phyloP scores from a whole-genome alignment of 2,888 invertebrate genomes.

The Pharmacophagus antenor region DNA sequence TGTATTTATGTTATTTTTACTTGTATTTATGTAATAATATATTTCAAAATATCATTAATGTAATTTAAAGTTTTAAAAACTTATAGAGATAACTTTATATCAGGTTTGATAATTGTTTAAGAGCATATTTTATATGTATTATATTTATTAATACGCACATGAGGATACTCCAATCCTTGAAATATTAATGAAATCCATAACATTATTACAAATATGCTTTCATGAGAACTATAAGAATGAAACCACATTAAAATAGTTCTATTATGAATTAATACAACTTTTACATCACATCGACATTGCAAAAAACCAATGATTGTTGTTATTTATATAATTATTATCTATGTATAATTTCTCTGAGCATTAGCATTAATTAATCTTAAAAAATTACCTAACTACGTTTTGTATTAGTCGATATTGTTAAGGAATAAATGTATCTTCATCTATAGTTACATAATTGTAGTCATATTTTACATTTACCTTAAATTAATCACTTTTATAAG shows the following conservation, averaged over 20 bases:
- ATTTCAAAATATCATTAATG: neutral
- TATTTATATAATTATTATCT: no score
- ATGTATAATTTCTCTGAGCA: no score
- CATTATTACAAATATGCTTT: no score
- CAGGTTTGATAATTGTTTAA: conserved; percentile 3
- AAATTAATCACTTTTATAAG: neutral
- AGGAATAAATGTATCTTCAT: neutral
- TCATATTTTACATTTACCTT: neutral
- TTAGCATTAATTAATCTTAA: neutral
- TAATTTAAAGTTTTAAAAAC: neutral
- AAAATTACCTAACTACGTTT: neutral
- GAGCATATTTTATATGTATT: neutral
- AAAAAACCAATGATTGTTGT: no score
- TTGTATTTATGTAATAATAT: neutral
- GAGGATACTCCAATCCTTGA: no score
- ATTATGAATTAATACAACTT: no score
- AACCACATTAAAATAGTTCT: no score
- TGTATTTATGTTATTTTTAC: conserved; percentile 5
- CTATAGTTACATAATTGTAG: neutral
- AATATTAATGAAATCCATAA: no score
- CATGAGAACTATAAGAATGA: no score
- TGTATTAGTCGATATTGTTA: neutral
- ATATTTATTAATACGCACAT: neutral
- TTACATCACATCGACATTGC: no score
- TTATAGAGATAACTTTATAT: neutral